Conservation (phyloP, 2,797 vertebrate species). For the Anas flavirostris region DNA sequence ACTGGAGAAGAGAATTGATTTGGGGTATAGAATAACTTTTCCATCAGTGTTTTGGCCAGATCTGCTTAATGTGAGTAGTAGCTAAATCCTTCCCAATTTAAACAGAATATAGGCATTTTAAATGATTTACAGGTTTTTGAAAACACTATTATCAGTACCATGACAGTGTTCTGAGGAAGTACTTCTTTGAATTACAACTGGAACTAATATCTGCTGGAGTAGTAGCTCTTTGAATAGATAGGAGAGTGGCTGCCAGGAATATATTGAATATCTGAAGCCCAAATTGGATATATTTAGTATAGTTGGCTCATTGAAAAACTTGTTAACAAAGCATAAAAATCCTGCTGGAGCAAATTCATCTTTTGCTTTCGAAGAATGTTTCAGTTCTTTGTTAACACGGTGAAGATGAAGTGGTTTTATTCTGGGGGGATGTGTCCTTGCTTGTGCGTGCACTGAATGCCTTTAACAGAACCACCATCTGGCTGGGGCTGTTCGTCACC, state of each 20-base stretch:
- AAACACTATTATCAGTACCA: not conserved
- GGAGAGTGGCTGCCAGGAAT: constrained; percentile 42
- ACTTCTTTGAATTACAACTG: constrained; percentile 17
- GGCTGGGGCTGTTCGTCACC: not conserved
- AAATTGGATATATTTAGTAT: constrained; percentile 4
- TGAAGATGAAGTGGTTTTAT: not conserved
- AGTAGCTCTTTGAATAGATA: not conserved
- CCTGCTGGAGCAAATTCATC: not conserved
- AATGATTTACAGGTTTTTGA: constrained; percentile 21
- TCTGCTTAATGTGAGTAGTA: not conserved
- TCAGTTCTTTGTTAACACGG: not conserved
- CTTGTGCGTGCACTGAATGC: not conserved
- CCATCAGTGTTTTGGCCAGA: constrained; percentile 8
- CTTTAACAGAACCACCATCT: not conserved
- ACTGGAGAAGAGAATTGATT: constrained; percentile 14
- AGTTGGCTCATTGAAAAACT: constrained; percentile 23
- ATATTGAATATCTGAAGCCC: constrained; percentile 36
- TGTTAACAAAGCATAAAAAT: constrained; percentile 11
- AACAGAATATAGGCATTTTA: not conserved
- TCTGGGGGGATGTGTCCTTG: not conserved
- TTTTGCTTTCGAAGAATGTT: constrained; percentile 27
- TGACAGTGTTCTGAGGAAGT: constrained; percentile 29
- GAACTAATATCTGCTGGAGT: constrained; percentile 33
- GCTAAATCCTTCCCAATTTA: constrained; percentile 26
- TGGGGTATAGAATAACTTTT: not conserved